These are phyloP conservation scores for Arremon brunneinucha DNA, from an alignment of 2,797 vertebrate species.

Conservation along the genomic window DNA sequence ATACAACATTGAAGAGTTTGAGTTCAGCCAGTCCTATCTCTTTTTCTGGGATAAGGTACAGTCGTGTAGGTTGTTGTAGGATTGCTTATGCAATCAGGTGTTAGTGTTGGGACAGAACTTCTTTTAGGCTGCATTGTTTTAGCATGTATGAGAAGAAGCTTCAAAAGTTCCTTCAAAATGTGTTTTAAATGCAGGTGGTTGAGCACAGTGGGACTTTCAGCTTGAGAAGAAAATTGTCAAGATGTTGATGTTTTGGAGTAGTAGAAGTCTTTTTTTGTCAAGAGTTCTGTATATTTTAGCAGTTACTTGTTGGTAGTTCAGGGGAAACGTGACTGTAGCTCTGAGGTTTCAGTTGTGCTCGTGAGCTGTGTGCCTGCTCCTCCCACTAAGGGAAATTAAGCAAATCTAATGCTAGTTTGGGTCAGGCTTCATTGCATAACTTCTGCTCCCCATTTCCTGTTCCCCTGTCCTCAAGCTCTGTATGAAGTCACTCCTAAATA, in stretches of 20 bases:
- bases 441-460: background rate
- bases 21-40: slow-evolving; percentile 96
- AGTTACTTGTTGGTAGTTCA: background rate
- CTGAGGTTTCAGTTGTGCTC: background rate
- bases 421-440: background rate
- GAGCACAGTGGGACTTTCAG: background rate
- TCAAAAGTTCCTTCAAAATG: background rate
- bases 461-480: background rate
- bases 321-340: rapidly evolving
- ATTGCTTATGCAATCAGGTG: background rate
- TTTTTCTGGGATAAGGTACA: slow-evolving; percentile 99
- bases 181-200: background rate
- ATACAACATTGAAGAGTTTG: slow-evolving; percentile 97
- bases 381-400: background rate
- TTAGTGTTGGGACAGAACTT: background rate
- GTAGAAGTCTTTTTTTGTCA: background rate
- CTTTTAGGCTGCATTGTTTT: background rate
- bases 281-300: rapidly evolving
- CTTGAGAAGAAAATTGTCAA: background rate
- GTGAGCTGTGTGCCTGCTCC: background rate
- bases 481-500: background rate
- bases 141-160: rapidly evolving
- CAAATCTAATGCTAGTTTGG: background rate
- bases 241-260: background rate
- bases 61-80: background rate